These are phyloP conservation scores for Sciurus carolinensis DNA, from an alignment of 2,797 vertebrate species.

Conservation along the genomic window DNA sequence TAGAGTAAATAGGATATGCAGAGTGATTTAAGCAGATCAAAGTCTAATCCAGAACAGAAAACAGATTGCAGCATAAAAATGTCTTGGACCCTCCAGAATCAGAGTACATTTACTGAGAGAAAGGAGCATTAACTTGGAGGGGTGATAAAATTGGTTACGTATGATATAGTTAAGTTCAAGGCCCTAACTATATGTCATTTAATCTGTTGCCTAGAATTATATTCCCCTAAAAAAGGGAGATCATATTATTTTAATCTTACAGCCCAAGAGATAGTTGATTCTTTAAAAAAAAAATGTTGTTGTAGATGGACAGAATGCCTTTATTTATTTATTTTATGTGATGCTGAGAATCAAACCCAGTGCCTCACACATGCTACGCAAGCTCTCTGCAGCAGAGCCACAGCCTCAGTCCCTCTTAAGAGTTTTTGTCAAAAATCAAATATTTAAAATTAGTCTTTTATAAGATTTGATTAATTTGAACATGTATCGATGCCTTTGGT, in stretches of 20 bases:
- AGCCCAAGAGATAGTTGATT: background rate
- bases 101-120: background rate
- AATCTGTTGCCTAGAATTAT: background rate
- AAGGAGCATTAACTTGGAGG: background rate
- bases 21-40: background rate
- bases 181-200: background rate
- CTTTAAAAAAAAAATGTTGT: too few relatives aligned
- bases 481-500: too few relatives aligned
- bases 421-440: background rate
- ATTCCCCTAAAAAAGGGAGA: background rate
- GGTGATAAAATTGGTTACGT: background rate
- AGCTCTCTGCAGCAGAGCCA: too few relatives aligned
- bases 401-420: background rate
- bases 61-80: background rate
- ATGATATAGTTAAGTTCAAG: background rate
- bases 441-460: background rate
- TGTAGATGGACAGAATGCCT: too few relatives aligned
- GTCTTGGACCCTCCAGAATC: background rate
- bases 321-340: too few relatives aligned
- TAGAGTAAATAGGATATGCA: background rate
- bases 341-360: too few relatives aligned
- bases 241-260: background rate
- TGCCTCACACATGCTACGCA: too few relatives aligned
- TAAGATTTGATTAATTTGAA: background rate
- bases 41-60: background rate